Conservation (phyloP, 1,140 invertebrate genomes). For the Argopecten irradians region DNA sequence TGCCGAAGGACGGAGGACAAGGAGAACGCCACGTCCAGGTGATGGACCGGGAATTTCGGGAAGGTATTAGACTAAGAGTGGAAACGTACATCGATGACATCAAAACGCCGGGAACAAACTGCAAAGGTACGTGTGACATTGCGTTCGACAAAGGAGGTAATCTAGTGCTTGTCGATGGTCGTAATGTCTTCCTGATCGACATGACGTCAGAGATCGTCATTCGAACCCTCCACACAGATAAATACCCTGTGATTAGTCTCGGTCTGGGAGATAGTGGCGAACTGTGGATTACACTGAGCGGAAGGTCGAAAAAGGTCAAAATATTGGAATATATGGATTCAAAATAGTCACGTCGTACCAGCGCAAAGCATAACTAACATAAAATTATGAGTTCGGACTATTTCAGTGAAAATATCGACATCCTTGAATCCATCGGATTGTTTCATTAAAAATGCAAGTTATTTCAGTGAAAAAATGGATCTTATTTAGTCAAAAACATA, state of each 20-base stretch:
- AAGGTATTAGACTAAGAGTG: not conserved
- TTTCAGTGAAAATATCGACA: too few relatives aligned
- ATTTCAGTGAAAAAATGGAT: too few relatives aligned
- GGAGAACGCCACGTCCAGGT: not conserved
- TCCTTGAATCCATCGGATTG: too few relatives aligned
- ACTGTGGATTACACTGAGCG: not conserved
- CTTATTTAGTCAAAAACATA: too few relatives aligned
- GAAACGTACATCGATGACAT: not conserved
- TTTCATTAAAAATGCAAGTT: too few relatives aligned
- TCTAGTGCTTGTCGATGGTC: not conserved
- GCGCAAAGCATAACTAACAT: too few relatives aligned
- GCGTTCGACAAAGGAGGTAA: not conserved
- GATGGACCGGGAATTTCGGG: not conserved
- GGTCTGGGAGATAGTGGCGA: not conserved
- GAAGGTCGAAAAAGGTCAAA: not conserved
- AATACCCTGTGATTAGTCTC: not conserved
- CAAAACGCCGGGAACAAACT: not conserved
- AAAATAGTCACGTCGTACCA: not conserved
- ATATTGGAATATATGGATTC: not conserved
- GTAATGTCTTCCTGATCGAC: not conserved
- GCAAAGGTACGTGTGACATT: not conserved
- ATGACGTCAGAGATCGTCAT: not conserved
- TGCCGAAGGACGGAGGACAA: not conserved
- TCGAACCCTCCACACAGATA: not conserved
- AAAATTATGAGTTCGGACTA: too few relatives aligned